Conservation (phyloP, 2,888 invertebrate genomes). For the Nemotelus nigrinus region DNA sequence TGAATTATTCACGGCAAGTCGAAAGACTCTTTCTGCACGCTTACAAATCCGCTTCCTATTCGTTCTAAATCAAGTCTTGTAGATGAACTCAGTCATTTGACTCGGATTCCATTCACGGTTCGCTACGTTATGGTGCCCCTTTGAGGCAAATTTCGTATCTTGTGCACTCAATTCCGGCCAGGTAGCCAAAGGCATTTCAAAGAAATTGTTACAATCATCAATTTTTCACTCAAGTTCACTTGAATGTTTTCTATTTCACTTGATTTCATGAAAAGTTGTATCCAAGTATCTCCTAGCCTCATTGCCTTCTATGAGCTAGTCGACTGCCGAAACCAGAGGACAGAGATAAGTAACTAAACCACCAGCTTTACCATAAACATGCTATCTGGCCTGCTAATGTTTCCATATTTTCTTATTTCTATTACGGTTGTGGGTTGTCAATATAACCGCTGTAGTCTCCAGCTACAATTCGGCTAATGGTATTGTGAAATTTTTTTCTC, state of each 20-base stretch:
- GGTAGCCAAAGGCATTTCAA: background rate
- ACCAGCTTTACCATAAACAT: background rate
- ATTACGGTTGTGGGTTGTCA: background rate
- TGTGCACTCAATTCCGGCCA: no score
- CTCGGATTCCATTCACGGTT: no score
- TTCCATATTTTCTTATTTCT: background rate
- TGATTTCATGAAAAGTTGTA: conserved; percentile 15
- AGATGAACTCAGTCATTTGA: no score
- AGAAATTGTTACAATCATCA: conserved; percentile 22
- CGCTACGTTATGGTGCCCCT: no score
- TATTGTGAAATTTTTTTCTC: background rate
- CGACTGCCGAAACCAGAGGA: background rate
- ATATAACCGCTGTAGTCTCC: background rate
- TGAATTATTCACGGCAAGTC: no score
- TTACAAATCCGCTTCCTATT: no score
- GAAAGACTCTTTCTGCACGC: no score
- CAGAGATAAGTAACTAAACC: background rate
- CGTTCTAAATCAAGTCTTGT: no score
- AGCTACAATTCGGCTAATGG: background rate
- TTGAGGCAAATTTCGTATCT: no score
- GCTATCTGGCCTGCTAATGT: background rate
- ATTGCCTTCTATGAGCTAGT: no score
- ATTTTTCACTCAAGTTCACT: conserved; percentile 14
- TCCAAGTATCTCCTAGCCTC: no score
- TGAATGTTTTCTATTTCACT: background rate